Percentiles rank a stretch among this genome's conserved stretches.
Conservation (phyloP, 1,140 invertebrate species). For the Meloidogyne chitwoodi region DNA sequence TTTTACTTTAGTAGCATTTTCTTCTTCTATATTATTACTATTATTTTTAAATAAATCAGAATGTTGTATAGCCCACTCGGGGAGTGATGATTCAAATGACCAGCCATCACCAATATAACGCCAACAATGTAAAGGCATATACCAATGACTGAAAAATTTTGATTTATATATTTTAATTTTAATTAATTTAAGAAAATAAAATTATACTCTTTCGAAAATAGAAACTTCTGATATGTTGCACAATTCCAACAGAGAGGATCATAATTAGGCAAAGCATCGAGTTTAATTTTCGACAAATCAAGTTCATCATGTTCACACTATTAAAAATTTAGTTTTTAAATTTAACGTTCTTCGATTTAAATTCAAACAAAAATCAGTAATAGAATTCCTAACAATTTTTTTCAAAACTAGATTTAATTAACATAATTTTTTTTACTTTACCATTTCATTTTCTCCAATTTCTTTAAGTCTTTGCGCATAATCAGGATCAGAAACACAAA, state of each 20-base stretch:
- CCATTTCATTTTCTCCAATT: slow-evolving; percentile 26
- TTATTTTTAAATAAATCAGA: not conserved
- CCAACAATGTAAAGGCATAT: slow-evolving; percentile 48
- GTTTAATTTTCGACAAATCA: not conserved
- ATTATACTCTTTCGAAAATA: not conserved
- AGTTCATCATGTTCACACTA: slow-evolving; percentile 1
- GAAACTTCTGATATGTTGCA: not conserved
- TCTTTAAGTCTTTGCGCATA: slow-evolving; percentile 36
- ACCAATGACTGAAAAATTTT: slow-evolving; percentile 16
- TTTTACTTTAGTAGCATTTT: not conserved
- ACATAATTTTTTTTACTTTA: not conserved
- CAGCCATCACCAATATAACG: slow-evolving; percentile 49
- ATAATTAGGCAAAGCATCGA: not conserved
- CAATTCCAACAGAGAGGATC: slow-evolving; percentile 7
- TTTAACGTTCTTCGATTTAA: no score
- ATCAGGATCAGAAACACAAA: slow-evolving; percentile 35
- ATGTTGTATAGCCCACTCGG: slow-evolving; percentile 43
- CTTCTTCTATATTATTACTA: not conserved
- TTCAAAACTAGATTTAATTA: not conserved
- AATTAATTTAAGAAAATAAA: not conserved
- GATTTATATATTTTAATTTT: not conserved
- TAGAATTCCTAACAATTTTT: no score
- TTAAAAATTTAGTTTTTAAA: not conserved
- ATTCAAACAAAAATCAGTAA: no score
- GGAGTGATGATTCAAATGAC: slow-evolving; percentile 44